phyloP scores from a whole-genome alignment of 2,888 invertebrate species.

The Ctena decussata region DNA sequence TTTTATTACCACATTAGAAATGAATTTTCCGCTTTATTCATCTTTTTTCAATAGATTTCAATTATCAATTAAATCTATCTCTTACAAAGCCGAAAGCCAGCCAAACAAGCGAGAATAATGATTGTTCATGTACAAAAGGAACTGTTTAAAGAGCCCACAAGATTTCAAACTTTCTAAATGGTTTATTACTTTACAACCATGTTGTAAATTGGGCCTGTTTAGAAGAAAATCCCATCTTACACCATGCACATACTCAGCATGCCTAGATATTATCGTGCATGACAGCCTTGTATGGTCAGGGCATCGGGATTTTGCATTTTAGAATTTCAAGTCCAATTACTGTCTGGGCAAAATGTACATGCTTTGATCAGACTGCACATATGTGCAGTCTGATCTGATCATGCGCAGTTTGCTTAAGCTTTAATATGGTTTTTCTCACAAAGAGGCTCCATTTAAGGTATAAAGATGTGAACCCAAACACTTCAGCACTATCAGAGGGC shows the following conservation, averaged over 20 bases:
- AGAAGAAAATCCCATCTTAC: too few species aligned
- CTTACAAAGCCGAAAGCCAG: not conserved
- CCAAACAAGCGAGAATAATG: not conserved
- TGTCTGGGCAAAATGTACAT: too few species aligned
- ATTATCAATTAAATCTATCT: not conserved
- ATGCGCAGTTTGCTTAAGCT: too few species aligned
- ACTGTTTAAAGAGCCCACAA: not conserved
- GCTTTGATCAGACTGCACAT: too few species aligned
- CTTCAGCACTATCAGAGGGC: not conserved
- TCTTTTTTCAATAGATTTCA: not conserved
- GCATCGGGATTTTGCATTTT: too few species aligned
- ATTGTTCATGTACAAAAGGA: not conserved
- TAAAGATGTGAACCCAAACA: not conserved
- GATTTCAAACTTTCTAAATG: not conserved
- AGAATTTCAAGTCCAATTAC: too few species aligned
- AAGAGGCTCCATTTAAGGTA: too few species aligned
- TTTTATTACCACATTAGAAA: not conserved
- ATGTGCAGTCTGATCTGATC: too few species aligned
- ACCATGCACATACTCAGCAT: too few species aligned
- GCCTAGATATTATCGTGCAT: too few species aligned
- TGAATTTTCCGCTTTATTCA: conserved; percentile 1
- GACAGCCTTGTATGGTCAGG: too few species aligned
- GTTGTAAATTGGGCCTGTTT: conserved; percentile 14
- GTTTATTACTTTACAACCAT: conserved; percentile 1
- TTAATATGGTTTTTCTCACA: too few species aligned